phyloP scores from a whole-genome alignment of 2,113 vertebrate species.

The Rattus rattus region DNA sequence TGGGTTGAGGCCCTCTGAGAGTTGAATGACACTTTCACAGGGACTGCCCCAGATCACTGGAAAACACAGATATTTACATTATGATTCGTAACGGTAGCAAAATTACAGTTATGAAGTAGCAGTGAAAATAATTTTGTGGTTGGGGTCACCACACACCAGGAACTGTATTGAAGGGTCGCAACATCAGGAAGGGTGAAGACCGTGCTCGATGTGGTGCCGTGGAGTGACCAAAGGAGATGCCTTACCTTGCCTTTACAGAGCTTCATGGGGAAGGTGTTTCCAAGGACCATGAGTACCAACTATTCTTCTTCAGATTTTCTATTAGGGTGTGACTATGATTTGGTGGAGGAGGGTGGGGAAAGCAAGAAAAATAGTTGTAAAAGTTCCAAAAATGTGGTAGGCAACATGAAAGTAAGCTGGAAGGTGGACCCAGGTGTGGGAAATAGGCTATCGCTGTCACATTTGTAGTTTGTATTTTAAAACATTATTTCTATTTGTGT shows the following conservation, averaged over 20 bases:
- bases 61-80: background rate
- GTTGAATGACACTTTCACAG: background rate
- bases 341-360: background rate
- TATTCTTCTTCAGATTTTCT: conserved; percentile 45
- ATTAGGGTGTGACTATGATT: background rate
- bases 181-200: background rate
- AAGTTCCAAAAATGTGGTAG: conserved; percentile 33
- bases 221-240: background rate
- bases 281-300: background rate
- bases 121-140: background rate
- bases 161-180: background rate
- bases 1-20: background rate
- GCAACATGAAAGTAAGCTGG: conserved; percentile 30
- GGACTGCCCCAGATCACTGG: background rate
- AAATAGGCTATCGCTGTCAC: conserved; percentile 33
- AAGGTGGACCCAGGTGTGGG: background rate
- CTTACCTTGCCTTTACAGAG: background rate
- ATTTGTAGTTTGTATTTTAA: conserved; percentile 2
- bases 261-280: background rate
- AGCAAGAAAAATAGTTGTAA: conserved; percentile 38
- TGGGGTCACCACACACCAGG: background rate
- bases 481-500: background rate
- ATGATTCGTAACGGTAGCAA: background rate
- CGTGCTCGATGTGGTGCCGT: background rate
- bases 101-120: background rate